A percentile compares a stretch with the other conserved stretches of the same genome.
These are phyloP conservation scores for Aphidius ervi DNA, from an alignment of 1,140 invertebrate species.

Conservation along the genomic window DNA sequence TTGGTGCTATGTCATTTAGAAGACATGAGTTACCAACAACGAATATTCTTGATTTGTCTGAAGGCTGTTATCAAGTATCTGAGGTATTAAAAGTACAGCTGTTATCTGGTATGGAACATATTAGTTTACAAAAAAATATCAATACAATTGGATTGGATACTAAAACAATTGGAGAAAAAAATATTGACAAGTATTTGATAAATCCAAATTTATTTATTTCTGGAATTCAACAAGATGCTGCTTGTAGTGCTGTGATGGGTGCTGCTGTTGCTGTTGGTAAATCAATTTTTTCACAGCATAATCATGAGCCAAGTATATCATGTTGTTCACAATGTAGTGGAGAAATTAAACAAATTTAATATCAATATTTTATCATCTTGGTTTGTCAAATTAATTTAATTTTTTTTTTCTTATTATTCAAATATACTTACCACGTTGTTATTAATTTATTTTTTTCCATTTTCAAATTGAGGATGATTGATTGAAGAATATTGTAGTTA, in stretches of 20 bases:
- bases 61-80: conserved; percentile 49
- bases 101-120: conserved; percentile 45
- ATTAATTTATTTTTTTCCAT: too few species aligned
- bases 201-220: conserved; percentile 46
- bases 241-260: conserved; percentile 53
- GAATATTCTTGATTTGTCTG: conserved; percentile 52
- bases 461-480: too few species aligned
- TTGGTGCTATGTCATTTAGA: conserved; percentile 32
- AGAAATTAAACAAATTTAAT: conserved; percentile 50
- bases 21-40: conserved; percentile 44
- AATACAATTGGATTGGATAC: conserved; percentile 45
- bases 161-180: conserved; percentile 47
- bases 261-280: conserved; percentile 50
- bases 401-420: too few species aligned
- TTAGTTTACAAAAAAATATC: conserved; percentile 35
- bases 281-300: conserved; percentile 44
- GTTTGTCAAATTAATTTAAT: neutral
- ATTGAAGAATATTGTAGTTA: too few species aligned
- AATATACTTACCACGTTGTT: too few species aligned
- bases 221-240: conserved; percentile 46
- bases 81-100: conserved; percentile 54
- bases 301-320: conserved; percentile 29
- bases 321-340: conserved; percentile 53
- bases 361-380: neutral
- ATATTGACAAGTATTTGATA: conserved; percentile 47